Evolutionary conservation across 2,888 invertebrate genomes (phyloP).

Genomic region (Acanthosepion lycidas): DNA sequence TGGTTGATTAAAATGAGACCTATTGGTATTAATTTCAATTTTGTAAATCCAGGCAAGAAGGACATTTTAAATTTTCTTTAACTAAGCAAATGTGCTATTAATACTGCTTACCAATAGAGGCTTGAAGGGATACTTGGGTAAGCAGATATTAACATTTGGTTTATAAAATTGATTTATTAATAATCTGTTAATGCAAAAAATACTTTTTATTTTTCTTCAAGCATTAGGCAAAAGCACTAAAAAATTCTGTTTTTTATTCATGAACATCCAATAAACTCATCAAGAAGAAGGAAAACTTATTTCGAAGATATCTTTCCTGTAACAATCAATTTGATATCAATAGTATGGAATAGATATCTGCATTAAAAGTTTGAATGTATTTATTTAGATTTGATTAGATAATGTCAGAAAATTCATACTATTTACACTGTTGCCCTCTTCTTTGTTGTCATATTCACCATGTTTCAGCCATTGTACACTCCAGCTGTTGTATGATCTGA

Average conservation of each 20-base stretch:
- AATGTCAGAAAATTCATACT: no score
- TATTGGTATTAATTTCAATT: not conserved
- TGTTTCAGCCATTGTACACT: no score
- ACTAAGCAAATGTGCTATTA: not conserved
- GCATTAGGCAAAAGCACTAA: not conserved
- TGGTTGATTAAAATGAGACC: not conserved
- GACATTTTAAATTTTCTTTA: not conserved
- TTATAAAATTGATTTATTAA: not conserved
- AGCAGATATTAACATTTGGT: not conserved
- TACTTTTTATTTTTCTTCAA: not conserved
- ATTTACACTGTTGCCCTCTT: no score
- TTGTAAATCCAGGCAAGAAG: not conserved
- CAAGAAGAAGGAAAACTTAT: no score
- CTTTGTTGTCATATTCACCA: no score
- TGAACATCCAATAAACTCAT: not conserved
- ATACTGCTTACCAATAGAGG: not conserved
- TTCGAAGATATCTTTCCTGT: no score
- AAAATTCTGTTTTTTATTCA: not conserved
- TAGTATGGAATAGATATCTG: no score
- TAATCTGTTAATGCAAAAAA: not conserved
- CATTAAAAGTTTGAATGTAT: no score
- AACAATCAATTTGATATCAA: no score
- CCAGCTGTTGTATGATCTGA: no score
- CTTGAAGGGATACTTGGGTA: not conserved
- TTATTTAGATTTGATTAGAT: no score